These are phyloP conservation scores for Lithosia quadra DNA, from an alignment of 2,888 invertebrate species.

Conservation along the genomic window DNA sequence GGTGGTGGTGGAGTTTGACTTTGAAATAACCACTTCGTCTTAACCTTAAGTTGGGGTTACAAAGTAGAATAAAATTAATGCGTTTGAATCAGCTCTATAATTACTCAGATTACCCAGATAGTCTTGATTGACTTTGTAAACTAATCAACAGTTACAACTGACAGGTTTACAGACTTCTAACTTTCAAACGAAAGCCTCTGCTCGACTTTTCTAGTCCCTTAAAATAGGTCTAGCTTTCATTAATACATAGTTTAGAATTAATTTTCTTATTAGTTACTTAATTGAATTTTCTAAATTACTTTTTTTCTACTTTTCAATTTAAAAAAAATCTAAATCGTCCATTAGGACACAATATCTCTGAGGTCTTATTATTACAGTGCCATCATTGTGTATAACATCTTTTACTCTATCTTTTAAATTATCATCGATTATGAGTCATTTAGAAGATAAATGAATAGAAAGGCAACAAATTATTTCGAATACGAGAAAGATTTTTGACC, in stretches of 20 bases:
- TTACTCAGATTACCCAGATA: conserved; percentile 48
- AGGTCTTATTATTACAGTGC: too few relatives aligned
- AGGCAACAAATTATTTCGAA: too few relatives aligned
- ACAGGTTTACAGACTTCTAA: conserved; percentile 33
- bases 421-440: too few relatives aligned
- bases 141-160: conserved; percentile 55
- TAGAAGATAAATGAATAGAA: too few relatives aligned
- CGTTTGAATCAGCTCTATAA: conserved; percentile 49
- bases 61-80: not conserved
- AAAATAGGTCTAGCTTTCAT: not conserved
- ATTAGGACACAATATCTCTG: too few relatives aligned
- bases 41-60: not conserved
- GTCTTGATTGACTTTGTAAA: conserved; percentile 64
- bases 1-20: not conserved
- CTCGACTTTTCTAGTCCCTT: conserved; percentile 20
- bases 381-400: too few relatives aligned
- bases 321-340: too few relatives aligned
- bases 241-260: too few relatives aligned
- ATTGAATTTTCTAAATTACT: not conserved
- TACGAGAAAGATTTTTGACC: too few relatives aligned
- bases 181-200: conserved; percentile 17
- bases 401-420: too few relatives aligned
- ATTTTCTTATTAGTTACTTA: too few relatives aligned
- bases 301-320: not conserved
- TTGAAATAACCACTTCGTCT: not conserved